Base-by-base conservation (phyloP, 2,888 invertebrate species). In the Cataglyphis livida region DNA sequence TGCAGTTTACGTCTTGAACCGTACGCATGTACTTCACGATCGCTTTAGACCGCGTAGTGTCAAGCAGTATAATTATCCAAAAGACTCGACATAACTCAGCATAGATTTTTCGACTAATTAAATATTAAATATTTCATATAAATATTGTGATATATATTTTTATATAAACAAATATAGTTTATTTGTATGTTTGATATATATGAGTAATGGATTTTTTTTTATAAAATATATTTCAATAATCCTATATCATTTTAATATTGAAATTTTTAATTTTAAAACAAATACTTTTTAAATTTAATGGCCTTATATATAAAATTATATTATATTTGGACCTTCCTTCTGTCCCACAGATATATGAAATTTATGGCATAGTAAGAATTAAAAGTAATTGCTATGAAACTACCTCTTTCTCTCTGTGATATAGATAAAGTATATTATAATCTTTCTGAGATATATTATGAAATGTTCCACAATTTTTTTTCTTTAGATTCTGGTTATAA, bases 1-100 rank as follows among this genome's bases (percentile, higher is more conserved):
- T n/a, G 92, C 86, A n/a, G 93, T 91, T 48, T 93, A 92, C n/a
- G 92, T 93, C 32, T 75, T 93, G 18, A 92, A 88, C 82, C 87
- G 93, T 25, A 91, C 91, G 3, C 81, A 88, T 4, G 59, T 87
- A 48, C 61, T 68, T 3, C 86, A 89, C n/a, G 84, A 90, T 25
- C 57, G 87, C 75, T 90, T 87, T 44, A 65, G 85, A 62, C 74
- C 81, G 28, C 51, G 48, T 2, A 73, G 61, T 32, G 1, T 3
- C 9, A 28, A 75, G 4, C 74, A 64, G 3, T 25, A 82, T 25
- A 54, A 6, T 54, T 18, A 44, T 35, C 12, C 21, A 21, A 61
- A 6, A 76, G 9, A 62, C 10, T 78, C 9, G 9, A 18, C 15
- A 9, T 9, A 62, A 62, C n/a, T 61, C 25, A 10, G 3, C 5